Base-by-base conservation (phyloP, 2,888 invertebrate genomes). In the Peribatodes rhomboidaria region DNA sequence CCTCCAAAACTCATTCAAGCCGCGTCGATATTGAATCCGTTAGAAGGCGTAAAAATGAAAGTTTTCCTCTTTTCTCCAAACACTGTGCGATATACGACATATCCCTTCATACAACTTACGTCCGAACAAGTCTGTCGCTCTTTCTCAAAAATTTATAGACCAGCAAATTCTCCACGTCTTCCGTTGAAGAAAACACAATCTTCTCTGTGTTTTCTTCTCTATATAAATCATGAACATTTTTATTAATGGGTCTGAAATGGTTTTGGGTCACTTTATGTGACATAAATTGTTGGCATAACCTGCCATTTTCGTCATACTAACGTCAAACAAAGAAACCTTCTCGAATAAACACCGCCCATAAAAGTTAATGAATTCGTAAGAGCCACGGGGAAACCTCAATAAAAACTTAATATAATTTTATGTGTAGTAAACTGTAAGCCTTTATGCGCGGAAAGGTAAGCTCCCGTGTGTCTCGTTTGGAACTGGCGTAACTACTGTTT, bases 11-110 rank as follows among this genome's bases (percentile, higher is more conserved):
- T 92, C 90, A 92, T 92, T 92, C 92, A 90, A 90, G 89, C 87
- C 85, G 83, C 89, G 90, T 87, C 92, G 91, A 92, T 93, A 93
- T 93, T 93, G 92, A 92, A 92, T 92, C 90, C 90, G 89, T 88
- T 90, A 89, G 91, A 85, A 88, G 86, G 88, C 85, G 92, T 90
- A 90, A 92, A 91, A 92, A 91, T 88, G 90, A 91, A 92, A 92
- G 89, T 92, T 92, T 91, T 87, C 86, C 83, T 84, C 83, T 81
- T 84, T 84, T 83, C 85, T 84, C 87, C 83, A 85, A 82, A 84
- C 83, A 79, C 76, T 57, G 75, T 76, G 55, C 13, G 82, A 82
- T 78, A 82, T 71, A 89, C 83, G 69, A 80, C 31, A 67, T 66
- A 57, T 55, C 59, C 57, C 76, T 59, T 74, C 69, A 60, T 13